Conservation (phyloP, 2,888 invertebrate species). For the Drosophila niveifrons region DNA sequence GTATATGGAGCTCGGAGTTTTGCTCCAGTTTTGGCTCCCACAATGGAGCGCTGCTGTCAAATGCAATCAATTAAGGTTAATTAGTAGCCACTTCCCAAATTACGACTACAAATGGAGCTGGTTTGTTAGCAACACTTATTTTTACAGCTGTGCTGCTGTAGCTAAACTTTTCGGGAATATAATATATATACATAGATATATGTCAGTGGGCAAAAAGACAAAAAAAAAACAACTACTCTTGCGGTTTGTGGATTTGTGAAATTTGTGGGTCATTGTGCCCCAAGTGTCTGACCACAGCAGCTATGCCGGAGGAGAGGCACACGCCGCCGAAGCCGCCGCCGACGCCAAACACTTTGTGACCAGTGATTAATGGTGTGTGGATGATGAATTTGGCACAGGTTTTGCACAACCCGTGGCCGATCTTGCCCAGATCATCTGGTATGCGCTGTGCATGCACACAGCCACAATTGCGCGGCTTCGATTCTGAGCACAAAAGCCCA, state of each 20-base stretch:
- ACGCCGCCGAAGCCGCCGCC: slow-evolving; percentile 28
- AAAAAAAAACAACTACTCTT: slow-evolving; percentile 5
- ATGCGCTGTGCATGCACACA: slow-evolving; percentile 49
- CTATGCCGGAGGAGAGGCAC: slow-evolving; percentile 22
- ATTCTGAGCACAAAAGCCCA: slow-evolving; percentile 56
- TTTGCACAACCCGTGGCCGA: slow-evolving; percentile 23
- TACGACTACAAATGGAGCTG: slow-evolving; percentile 59
- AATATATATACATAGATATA: slow-evolving; percentile 53
- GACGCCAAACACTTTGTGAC: slow-evolving; percentile 56
- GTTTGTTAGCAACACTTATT: slow-evolving; percentile 1
- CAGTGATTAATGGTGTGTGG: slow-evolving; percentile 71
- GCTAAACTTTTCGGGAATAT: neutral
- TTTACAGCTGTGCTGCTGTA: slow-evolving; percentile 2
- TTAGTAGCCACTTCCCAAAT: slow-evolving; percentile 78
- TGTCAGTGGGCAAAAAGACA: slow-evolving; percentile 58
- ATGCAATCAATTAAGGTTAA: slow-evolving; percentile 81
- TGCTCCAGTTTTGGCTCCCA: slow-evolving; percentile 71
- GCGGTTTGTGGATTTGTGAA: slow-evolving; percentile 77
- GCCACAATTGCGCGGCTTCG: slow-evolving; percentile 43
- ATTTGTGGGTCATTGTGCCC: slow-evolving; percentile 57
- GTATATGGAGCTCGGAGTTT: neutral
- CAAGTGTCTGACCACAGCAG: slow-evolving; percentile 30
- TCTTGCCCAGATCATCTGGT: slow-evolving; percentile 54
- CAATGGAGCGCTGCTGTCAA: slow-evolving; percentile 67
- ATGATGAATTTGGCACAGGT: slow-evolving; percentile 68